These are phyloP conservation scores for Dryoscopus gambensis DNA, from an alignment of 2,113 vertebrate species.

Conservation along the genomic window DNA sequence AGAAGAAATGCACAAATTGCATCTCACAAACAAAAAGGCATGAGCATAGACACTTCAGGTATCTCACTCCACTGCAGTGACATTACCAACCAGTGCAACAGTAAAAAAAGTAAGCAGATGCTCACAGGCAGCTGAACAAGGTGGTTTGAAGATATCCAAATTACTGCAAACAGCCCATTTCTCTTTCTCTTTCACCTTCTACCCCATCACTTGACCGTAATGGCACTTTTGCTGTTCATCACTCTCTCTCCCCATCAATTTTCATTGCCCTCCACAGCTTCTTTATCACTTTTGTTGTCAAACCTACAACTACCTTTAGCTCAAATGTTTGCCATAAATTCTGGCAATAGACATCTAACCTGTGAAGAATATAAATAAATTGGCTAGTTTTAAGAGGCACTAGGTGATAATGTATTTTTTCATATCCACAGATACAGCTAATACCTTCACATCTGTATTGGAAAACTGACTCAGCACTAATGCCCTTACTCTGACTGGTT, in stretches of 20 bases:
- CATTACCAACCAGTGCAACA: neutral
- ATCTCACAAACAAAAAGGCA: neutral
- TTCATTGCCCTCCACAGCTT: conserved; percentile 73
- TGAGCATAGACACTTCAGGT: neutral
- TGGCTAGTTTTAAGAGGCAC: conserved; percentile 69
- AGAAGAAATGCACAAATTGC: neutral
- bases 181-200: conserved; percentile 38
- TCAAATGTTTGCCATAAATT: conserved; percentile 74
- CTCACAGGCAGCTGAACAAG: conserved; percentile 24
- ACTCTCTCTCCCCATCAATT: conserved; percentile 69
- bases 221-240: conserved; percentile 66
- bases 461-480: conserved; percentile 60
- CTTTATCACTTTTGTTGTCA: conserved; percentile 78
- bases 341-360: conserved; percentile 56
- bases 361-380: conserved; percentile 71
- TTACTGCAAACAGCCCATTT: conserved; percentile 27
- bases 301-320: conserved; percentile 74
- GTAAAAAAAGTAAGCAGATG: conserved; percentile 33
- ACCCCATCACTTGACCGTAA: conserved; percentile 61
- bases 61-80: neutral
- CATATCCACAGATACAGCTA: conserved; percentile 64
- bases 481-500: conserved; percentile 20
- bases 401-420: conserved; percentile 67
- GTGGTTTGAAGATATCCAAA: conserved; percentile 35
- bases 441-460: conserved; percentile 49